Evolutionary conservation across 2,113 vertebrate genomes (phyloP).

Genomic region (Microcebus murinus): DNA sequence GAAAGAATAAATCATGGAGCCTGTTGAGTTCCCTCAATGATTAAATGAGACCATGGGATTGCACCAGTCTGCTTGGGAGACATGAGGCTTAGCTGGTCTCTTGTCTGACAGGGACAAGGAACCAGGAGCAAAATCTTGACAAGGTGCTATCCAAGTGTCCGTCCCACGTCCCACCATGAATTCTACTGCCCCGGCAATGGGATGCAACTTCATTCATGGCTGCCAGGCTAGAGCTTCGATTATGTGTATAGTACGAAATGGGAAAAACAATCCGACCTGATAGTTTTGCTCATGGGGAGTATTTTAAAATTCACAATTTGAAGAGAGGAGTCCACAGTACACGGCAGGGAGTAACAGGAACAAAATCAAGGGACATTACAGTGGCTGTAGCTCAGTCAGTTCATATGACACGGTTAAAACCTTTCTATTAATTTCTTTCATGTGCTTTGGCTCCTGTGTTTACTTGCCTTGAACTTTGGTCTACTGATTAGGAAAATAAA

Average conservation of each 20-base stretch:
- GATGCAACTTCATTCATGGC: background rate
- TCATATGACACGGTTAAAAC: background rate
- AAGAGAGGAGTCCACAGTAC: background rate
- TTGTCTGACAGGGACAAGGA: background rate
- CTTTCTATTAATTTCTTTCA: background rate
- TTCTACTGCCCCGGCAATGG: background rate
- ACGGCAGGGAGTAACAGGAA: background rate
- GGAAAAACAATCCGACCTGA: background rate
- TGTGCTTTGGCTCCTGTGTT: background rate
- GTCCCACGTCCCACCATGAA: background rate
- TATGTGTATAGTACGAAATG: background rate
- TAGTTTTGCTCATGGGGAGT: background rate
- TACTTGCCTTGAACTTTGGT: background rate
- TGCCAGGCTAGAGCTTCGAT: background rate
- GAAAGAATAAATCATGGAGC: background rate
- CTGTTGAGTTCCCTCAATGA: background rate
- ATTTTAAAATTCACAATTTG: background rate
- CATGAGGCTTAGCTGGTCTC: background rate
- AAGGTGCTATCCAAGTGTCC: background rate
- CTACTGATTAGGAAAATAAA: slow-evolving; percentile 14
- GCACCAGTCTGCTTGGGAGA: background rate
- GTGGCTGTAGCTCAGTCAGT: background rate
- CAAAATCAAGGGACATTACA: background rate
- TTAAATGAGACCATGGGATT: background rate
- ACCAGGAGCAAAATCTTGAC: slow-evolving; percentile 1